Conservation (phyloP, 2,797 vertebrate genomes). For the Typhlichthys eigenmanni region DNA sequence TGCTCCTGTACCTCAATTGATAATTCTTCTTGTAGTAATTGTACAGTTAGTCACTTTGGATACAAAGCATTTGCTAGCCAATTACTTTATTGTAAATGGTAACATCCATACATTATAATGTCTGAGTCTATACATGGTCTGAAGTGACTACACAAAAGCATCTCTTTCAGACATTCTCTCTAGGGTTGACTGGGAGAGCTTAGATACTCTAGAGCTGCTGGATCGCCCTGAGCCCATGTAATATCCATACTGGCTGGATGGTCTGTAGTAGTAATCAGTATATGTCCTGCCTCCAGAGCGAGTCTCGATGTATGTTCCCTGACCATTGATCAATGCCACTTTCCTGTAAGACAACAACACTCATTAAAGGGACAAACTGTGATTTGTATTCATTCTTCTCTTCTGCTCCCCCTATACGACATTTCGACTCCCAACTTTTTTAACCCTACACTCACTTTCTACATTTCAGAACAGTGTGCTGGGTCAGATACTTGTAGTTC, state of each 20-base stretch:
- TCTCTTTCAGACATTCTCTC: slow-evolving; percentile 67
- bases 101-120: neutral
- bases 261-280: slow-evolving; percentile 60
- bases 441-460: no score
- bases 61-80: no score
- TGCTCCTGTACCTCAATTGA: no score
- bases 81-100: no score
- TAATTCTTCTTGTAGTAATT: no score
- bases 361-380: no score
- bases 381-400: no score
- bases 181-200: slow-evolving; percentile 51
- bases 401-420: no score
- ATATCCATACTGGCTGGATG: slow-evolving; percentile 45
- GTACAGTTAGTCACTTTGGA: no score
- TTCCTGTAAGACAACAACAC: slow-evolving; percentile 35
- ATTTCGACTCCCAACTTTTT: no score
- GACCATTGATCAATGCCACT: slow-evolving; percentile 30
- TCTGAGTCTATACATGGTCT: neutral
- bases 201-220: slow-evolving; percentile 59
- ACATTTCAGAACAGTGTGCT: no score
- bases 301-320: slow-evolving; percentile 52
- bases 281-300: slow-evolving; percentile 57
- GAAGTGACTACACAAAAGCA: slow-evolving; percentile 69
- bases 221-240: slow-evolving; percentile 49
- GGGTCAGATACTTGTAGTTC: no score